These are phyloP conservation scores for Dolichopus griseipennis DNA, from an alignment of 2,888 invertebrate species.

Conservation along the genomic window DNA sequence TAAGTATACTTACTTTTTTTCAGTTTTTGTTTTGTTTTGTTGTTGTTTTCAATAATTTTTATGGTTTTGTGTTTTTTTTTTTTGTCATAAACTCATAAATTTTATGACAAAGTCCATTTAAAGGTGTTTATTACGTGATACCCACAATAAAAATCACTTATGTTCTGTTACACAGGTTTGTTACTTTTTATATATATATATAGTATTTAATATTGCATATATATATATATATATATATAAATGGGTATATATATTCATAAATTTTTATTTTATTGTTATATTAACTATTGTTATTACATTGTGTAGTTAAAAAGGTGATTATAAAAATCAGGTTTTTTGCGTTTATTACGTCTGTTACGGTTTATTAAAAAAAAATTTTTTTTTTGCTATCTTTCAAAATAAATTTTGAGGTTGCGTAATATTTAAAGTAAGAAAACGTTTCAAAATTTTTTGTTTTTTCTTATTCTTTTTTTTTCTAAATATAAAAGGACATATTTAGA, in stretches of 20 bases:
- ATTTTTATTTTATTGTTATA: neutral
- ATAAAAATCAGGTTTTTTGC: neutral
- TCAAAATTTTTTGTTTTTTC: too few species aligned
- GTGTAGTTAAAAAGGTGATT: neutral
- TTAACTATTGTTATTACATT: neutral
- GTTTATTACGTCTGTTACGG: neutral
- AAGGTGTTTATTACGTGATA: conserved; percentile 13
- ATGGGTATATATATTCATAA: too few species aligned
- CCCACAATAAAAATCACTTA: conserved; percentile 13
- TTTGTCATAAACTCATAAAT: conserved; percentile 1
- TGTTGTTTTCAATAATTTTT: too few species aligned
- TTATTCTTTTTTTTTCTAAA: neutral
- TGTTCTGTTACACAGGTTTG: neutral
- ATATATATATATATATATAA: too few species aligned
- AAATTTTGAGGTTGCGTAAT: neutral
- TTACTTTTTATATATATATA: neutral
- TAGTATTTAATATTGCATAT: too few species aligned
- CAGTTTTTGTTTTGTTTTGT: too few species aligned
- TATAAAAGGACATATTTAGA: neutral
- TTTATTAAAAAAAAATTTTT: neutral
- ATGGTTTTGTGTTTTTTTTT: too few species aligned
- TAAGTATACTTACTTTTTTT: too few species aligned
- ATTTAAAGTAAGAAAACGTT: too few species aligned
- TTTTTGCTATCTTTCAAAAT: neutral
- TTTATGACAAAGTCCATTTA: conserved; percentile 8